phyloP scores from a whole-genome alignment of 2,888 invertebrate species.

The Melipona beecheii region DNA sequence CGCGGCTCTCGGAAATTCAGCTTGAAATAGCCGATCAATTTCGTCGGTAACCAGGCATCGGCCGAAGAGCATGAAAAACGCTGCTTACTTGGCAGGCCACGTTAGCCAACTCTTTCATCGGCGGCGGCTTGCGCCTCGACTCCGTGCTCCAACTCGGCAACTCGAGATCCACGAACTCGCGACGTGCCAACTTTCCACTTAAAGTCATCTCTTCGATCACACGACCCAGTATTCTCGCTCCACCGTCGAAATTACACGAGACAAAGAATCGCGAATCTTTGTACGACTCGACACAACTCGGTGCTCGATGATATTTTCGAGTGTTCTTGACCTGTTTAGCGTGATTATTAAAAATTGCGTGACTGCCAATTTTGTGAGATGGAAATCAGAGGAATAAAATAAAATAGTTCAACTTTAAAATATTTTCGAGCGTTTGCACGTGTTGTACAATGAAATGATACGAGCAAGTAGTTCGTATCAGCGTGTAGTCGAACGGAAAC shows the following conservation, averaged over 20 bases:
- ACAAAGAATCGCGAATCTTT: slow-evolving; percentile 17
- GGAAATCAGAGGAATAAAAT: too few species aligned
- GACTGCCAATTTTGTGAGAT: too few species aligned
- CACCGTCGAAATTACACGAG: background rate
- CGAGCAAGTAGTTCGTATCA: too few species aligned
- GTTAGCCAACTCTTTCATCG: slow-evolving; percentile 20
- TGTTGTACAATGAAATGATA: too few species aligned
- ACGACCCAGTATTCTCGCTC: slow-evolving; percentile 27
- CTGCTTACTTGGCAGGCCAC: slow-evolving; percentile 33
- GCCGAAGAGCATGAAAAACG: slow-evolving; percentile 10
- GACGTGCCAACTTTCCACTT: slow-evolving; percentile 52
- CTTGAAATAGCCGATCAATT: slow-evolving; percentile 14
- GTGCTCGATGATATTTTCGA: too few species aligned
- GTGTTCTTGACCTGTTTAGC: too few species aligned
- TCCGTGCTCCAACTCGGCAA: slow-evolving; percentile 3
- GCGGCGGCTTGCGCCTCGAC: background rate
- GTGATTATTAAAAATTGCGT: too few species aligned
- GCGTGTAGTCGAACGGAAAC: too few species aligned
- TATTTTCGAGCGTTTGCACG: too few species aligned
- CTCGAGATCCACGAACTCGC: background rate
- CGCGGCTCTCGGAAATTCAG: background rate
- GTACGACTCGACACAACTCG: background rate
- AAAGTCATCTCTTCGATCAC: slow-evolving; percentile 15
- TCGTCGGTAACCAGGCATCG: background rate
- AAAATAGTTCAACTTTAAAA: too few species aligned